Conservation (phyloP, 64 coral and sea anemone species). For the Cladopsammia gracilis region DNA sequence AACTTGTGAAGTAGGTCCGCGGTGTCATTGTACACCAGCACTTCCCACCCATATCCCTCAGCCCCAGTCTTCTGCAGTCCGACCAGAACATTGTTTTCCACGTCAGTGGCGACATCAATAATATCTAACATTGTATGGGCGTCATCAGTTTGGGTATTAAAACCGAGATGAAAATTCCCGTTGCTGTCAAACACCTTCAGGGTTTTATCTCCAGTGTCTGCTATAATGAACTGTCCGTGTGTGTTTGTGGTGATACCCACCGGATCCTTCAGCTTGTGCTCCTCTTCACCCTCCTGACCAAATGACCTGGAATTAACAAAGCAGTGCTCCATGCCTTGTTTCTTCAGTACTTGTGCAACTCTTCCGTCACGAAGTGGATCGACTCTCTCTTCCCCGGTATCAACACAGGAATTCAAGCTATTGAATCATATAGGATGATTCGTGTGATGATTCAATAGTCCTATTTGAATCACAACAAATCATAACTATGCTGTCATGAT, state of each 20-base stretch:
- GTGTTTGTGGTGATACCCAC: slow-evolving; percentile 29
- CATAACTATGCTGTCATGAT: no score
- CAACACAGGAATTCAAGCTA: no score
- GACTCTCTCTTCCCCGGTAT: background rate
- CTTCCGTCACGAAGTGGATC: slow-evolving; percentile 38
- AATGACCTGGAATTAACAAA: slow-evolving; percentile 7
- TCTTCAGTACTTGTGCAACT: background rate
- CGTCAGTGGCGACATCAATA: background rate
- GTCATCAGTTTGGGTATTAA: background rate
- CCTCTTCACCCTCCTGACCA: slow-evolving; percentile 30
- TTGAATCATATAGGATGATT: no score
- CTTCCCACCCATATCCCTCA: background rate
- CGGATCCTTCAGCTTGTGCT: background rate
- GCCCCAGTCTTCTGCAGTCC: background rate
- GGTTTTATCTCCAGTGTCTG: background rate
- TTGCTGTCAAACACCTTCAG: slow-evolving; percentile 64
- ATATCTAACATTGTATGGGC: no score
- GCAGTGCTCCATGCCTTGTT: slow-evolving; percentile 27
- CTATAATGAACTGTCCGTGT: slow-evolving; percentile 43
- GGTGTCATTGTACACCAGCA: background rate
- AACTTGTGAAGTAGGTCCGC: slow-evolving; percentile 1
- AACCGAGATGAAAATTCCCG: slow-evolving; percentile 21
- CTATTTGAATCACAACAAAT: no score
- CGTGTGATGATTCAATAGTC: no score
- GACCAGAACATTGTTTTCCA: slow-evolving; percentile 1